Percentiles rank a stretch among this genome's conserved stretches.
Evolutionary conservation across 2,888 invertebrate species (phyloP).

Genomic region (Deilephila elpenor): DNA sequence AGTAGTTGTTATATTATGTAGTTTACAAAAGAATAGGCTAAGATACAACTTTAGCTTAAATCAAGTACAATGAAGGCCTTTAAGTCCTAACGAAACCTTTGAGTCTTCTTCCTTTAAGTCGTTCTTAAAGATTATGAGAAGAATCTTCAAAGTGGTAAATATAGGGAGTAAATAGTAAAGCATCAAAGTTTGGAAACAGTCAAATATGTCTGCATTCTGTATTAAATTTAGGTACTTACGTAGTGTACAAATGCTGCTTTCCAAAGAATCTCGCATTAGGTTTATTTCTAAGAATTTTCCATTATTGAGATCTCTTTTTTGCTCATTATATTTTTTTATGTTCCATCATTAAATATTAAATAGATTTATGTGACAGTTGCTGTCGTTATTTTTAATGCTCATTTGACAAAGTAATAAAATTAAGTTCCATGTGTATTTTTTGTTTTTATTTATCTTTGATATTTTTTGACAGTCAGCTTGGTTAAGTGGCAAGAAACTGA

Average conservation of each 20-base stretch:
- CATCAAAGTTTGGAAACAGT: not conserved
- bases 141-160: too few relatives aligned
- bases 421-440: slow-evolving; percentile 36
- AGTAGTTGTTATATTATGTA: too few relatives aligned
- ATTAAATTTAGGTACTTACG: slow-evolving; percentile 35
- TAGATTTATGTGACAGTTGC: slow-evolving; percentile 60
- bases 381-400: slow-evolving; percentile 57
- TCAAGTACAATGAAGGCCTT: too few relatives aligned
- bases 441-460: slow-evolving; percentile 35
- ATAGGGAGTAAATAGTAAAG: not conserved
- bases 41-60: too few relatives aligned
- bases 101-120: too few relatives aligned
- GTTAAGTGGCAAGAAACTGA: too few relatives aligned
- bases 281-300: slow-evolving; percentile 62
- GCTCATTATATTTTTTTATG: slow-evolving; percentile 56
- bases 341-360: slow-evolving; percentile 44
- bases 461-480: not conserved
- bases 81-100: too few relatives aligned
- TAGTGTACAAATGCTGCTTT: slow-evolving; percentile 79
- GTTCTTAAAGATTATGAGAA: too few relatives aligned
- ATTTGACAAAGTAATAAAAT: slow-evolving; percentile 48
- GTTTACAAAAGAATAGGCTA: too few relatives aligned
- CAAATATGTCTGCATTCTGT: slow-evolving; percentile 30
- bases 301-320: slow-evolving; percentile 74
- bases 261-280: slow-evolving; percentile 79